Conservation (phyloP, 2,888 invertebrate species). For the Podabrus alpinus region DNA sequence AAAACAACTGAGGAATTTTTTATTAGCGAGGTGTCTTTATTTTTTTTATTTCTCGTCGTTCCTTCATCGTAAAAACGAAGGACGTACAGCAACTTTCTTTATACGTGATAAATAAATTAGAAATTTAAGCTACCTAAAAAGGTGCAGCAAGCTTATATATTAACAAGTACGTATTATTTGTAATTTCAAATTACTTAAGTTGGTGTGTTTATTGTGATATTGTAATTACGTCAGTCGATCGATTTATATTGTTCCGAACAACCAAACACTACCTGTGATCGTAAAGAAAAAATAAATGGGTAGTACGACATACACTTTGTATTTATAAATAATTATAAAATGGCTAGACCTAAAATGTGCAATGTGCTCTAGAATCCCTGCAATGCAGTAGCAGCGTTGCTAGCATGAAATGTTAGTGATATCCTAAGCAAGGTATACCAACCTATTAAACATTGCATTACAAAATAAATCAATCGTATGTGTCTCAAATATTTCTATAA, state of each 20-base stretch:
- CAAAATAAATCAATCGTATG: neutral
- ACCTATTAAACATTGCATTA: neutral
- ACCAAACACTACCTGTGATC: neutral
- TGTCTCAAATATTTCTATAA: neutral
- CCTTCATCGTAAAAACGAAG: neutral
- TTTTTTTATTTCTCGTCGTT: neutral
- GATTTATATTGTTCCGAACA: neutral
- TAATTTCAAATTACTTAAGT: neutral
- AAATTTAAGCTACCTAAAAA: neutral
- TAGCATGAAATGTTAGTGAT: neutral
- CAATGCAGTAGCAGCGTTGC: neutral
- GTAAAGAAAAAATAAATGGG: neutral
- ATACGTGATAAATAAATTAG: neutral
- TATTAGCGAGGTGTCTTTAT: neutral
- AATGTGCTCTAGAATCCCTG: neutral
- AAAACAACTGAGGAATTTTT: neutral
- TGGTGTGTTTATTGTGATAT: neutral
- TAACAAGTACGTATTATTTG: neutral
- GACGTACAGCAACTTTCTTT: neutral
- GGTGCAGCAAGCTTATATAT: neutral
- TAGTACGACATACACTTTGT: neutral
- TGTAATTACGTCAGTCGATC: neutral
- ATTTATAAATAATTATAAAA: neutral
- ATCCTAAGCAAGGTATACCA: neutral
- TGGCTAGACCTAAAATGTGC: neutral